phyloP scores from a whole-genome alignment of 2,888 invertebrate genomes.

The Lysandra bellargus region DNA sequence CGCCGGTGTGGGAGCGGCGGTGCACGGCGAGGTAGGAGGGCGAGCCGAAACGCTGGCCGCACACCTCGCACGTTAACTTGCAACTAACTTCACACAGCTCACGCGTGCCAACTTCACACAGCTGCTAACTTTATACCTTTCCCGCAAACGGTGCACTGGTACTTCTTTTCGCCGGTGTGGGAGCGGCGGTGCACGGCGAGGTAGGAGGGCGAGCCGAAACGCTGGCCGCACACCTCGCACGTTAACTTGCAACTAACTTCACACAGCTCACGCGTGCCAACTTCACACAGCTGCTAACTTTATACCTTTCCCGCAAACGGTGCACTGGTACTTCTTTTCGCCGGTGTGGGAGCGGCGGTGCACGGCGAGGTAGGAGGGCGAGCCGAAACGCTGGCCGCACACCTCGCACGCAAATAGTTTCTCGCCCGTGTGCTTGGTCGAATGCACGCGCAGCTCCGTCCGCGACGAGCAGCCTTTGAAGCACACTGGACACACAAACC shows the following conservation, averaged over 20 bases:
- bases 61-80: constrained; percentile 53
- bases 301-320: constrained; percentile 65
- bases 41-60: constrained; percentile 68
- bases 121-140: constrained; percentile 52
- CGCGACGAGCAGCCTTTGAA: constrained; percentile 72
- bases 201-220: constrained; percentile 70
- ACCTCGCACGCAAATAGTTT: constrained; percentile 67
- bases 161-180: constrained; percentile 65
- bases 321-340: constrained; percentile 63
- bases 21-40: constrained; percentile 71
- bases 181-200: constrained; percentile 70
- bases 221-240: constrained; percentile 62
- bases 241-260: constrained; percentile 32
- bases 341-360: constrained; percentile 68
- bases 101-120: too few species aligned
- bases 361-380: constrained; percentile 69
- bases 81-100: too few species aligned
- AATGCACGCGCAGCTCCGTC: constrained; percentile 69
- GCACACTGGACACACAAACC: constrained; percentile 72
- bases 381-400: constrained; percentile 68
- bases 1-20: constrained; percentile 64
- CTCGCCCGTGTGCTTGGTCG: constrained; percentile 68
- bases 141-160: constrained; percentile 63
- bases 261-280: too few species aligned
- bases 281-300: background rate